Evolutionary conservation across 1,140 invertebrate species (phyloP).

Genomic region (Amyelois transitella): DNA sequence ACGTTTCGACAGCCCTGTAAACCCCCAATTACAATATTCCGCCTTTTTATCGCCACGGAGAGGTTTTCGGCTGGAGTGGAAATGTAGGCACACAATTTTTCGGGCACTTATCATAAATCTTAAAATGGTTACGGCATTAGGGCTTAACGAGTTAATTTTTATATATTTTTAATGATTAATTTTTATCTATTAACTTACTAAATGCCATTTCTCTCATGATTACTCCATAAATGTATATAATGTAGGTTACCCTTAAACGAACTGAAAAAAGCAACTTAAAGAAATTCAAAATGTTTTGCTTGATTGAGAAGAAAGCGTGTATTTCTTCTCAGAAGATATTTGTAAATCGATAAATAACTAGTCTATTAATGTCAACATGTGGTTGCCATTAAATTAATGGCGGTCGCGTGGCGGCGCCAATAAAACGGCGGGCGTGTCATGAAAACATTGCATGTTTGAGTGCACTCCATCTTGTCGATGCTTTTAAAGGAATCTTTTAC

Average conservation of each 20-base stretch:
- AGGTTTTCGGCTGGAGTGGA: background rate
- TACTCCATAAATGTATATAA: too few relatives aligned
- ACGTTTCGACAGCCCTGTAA: background rate
- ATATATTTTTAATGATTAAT: too few relatives aligned
- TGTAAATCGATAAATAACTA: background rate
- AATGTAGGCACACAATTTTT: background rate
- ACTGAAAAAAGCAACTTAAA: too few relatives aligned
- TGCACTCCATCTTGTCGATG: background rate
- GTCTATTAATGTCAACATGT: background rate
- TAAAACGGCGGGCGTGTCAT: background rate
- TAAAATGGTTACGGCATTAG: background rate
- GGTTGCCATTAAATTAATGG: background rate
- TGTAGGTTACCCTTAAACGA: too few relatives aligned
- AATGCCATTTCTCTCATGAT: too few relatives aligned
- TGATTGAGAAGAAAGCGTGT: too few relatives aligned
- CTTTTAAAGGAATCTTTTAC: background rate
- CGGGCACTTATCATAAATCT: background rate
- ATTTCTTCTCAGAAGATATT: background rate
- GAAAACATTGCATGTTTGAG: background rate
- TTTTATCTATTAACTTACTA: too few relatives aligned
- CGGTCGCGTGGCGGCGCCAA: background rate
- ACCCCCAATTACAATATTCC: slow-evolving; percentile 2
- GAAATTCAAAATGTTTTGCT: background rate
- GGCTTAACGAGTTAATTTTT: too few relatives aligned
- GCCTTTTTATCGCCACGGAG: background rate